Evolutionary conservation across 2,888 invertebrate genomes (phyloP).

Genomic region (Ophraella communa): DNA sequence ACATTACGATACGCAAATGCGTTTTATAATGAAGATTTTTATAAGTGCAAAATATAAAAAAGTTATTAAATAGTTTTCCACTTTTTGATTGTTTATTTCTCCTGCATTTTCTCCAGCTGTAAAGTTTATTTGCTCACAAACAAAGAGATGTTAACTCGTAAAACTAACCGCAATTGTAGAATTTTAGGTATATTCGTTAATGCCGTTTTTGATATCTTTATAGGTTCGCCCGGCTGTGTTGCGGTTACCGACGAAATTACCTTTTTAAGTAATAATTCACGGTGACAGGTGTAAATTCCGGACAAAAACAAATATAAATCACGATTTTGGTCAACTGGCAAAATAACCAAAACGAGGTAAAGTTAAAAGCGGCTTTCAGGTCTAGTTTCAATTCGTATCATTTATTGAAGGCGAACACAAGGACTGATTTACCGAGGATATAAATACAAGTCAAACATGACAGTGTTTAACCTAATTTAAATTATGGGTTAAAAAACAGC

Average conservation of each 20-base stretch:
- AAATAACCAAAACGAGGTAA: slow-evolving; percentile 27
- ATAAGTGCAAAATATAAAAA: too few relatives aligned
- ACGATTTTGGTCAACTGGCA: slow-evolving; percentile 33
- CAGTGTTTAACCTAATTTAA: too few relatives aligned
- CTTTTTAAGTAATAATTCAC: slow-evolving; percentile 25
- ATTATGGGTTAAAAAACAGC: too few relatives aligned
- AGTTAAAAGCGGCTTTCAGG: slow-evolving; percentile 12
- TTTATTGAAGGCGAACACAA: background rate
- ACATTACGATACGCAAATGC: too few relatives aligned
- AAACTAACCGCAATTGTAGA: slow-evolving; percentile 12
- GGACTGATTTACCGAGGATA: background rate
- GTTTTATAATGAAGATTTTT: too few relatives aligned
- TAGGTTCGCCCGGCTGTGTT: slow-evolving; percentile 3
- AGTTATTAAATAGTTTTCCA: too few relatives aligned
- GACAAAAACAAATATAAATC: slow-evolving; percentile 36
- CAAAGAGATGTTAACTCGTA: too few relatives aligned
- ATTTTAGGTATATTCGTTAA: slow-evolving; percentile 16
- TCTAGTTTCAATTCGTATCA: background rate
- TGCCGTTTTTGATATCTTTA: slow-evolving; percentile 22
- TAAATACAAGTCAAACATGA: background rate
- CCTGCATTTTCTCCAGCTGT: too few relatives aligned
- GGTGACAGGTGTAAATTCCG: slow-evolving; percentile 31
- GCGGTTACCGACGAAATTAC: slow-evolving; percentile 18
- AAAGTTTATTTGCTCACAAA: too few relatives aligned
- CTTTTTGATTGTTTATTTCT: too few relatives aligned